Base-by-base conservation (phyloP, 2,797 vertebrate species). In the Apogon talboti region DNA sequence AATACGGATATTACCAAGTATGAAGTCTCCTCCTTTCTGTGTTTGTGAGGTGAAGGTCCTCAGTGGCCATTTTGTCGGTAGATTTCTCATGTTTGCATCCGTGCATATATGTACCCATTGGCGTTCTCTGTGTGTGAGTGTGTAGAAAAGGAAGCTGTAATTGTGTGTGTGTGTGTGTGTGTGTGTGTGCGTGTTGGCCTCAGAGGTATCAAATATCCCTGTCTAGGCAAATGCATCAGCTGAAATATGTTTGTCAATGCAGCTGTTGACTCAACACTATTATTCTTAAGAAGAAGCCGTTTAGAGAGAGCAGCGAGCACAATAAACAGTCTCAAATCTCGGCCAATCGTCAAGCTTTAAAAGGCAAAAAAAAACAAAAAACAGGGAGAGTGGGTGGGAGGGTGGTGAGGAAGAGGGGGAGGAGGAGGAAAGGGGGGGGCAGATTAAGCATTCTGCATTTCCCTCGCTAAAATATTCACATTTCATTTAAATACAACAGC, bases 401-500 rank as follows among this genome's bases (percentile, higher is more conserved):
- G 21, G 49, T 7, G 44, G 18, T 11, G 70, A 14, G 15, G 33
- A 4, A 7, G 0, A 50, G 6, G 65, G 1, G 57, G 61, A 3
- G 33, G 61, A 3, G 33, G 13, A 13, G 30, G 51, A 43, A 13
- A 30, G n/a, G n/a, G 78, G 74, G 81, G 83, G 65, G 72, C 51
- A 86, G 88, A 91, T 91, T 90, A 90, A 79, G 81, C 82, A 81
- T 91, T 91, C 86, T 83, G 84, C 87, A 81, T 88, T 82, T 81
- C 69, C 81, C 66, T 66, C 64, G 44, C 87, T 92, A 91, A 94
- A 94, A 93, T 92, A 93, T 94, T 93, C 92, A 88, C 83, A 86
- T 92, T 93, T 92, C 87, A 92, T 94, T 92, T 91, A 90, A 92
- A 92, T 91, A 89, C 85, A 87, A 86, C 87, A 69, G 79, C 79